These are phyloP conservation scores for Odontamblyopus lacepedii DNA, from an alignment of 2,797 vertebrate genomes.

Conservation along the genomic window DNA sequence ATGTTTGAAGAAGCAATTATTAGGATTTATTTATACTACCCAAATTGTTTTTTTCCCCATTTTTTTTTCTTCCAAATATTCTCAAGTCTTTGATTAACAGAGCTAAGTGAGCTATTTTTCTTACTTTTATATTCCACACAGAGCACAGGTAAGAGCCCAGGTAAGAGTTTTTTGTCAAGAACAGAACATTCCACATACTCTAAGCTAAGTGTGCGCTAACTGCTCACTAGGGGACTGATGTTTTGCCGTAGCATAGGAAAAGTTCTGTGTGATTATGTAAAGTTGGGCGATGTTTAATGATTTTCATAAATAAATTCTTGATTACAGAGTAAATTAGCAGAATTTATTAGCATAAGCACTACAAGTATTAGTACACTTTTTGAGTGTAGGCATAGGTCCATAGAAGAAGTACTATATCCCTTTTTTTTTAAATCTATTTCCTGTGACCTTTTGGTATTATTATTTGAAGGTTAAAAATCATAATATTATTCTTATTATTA, in stretches of 20 bases:
- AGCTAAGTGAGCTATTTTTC: background rate
- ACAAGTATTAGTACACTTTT: background rate
- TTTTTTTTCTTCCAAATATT: background rate
- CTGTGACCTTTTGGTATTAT: too few species aligned
- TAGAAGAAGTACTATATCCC: too few species aligned
- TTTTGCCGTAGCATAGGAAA: background rate
- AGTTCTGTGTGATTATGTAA: background rate
- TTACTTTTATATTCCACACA: background rate
- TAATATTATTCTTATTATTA: too few species aligned
- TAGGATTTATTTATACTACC: background rate
- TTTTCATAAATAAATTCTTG: constrained; percentile 9
- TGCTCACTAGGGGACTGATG: constrained; percentile 1
- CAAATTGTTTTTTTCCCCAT: background rate
- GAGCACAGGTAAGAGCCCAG: background rate
- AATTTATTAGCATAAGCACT: background rate
- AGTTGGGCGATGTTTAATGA: background rate
- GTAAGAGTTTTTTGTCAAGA: background rate
- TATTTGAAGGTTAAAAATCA: too few species aligned
- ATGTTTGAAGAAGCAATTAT: background rate
- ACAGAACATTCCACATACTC: background rate
- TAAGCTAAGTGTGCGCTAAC: constrained; percentile 4
- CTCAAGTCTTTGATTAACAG: background rate
- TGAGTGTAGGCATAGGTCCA: background rate
- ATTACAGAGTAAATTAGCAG: background rate
- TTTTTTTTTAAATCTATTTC: too few species aligned